Percentiles rank a stretch among this genome's conserved stretches.
These are phyloP conservation scores for Ornithoptera priamus DNA, from an alignment of 2,888 invertebrate genomes.

Conservation along the genomic window DNA sequence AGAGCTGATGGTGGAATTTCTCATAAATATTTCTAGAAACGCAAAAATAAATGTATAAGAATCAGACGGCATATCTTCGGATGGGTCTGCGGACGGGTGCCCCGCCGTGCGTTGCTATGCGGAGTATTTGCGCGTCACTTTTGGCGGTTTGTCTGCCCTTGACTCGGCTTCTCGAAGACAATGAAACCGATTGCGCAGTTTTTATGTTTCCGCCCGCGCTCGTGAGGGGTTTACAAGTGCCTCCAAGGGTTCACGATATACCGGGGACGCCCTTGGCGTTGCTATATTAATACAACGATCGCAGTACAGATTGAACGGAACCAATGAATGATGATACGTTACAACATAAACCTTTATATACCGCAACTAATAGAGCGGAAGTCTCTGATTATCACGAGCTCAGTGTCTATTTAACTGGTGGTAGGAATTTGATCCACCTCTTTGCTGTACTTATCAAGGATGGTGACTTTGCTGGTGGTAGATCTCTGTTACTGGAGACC, in stretches of 20 bases:
- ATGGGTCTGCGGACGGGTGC: slow-evolving; percentile 4
- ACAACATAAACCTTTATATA: neutral
- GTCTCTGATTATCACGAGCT: no score
- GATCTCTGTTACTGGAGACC: no score
- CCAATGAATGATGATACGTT: neutral
- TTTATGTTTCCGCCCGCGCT: slow-evolving; percentile 37
- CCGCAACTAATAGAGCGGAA: no score
- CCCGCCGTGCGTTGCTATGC: slow-evolving; percentile 5
- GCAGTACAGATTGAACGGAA: slow-evolving; percentile 23
- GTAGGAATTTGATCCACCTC: no score
- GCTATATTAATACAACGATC: slow-evolving; percentile 17
- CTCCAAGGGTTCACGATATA: slow-evolving; percentile 19
- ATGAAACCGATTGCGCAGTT: slow-evolving; percentile 37
- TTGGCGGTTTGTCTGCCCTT: slow-evolving; percentile 32
- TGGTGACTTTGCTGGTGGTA: no score
- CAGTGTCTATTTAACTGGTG: no score
- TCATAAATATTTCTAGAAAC: neutral
- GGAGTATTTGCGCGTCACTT: slow-evolving; percentile 22
- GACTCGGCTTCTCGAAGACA: slow-evolving; percentile 31
- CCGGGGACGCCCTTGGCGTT: slow-evolving; percentile 13
- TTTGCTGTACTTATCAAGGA: no score
- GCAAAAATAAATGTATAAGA: no score
- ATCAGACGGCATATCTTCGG: slow-evolving; percentile 1
- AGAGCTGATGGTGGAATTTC: no score
- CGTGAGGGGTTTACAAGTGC: slow-evolving; percentile 36